Base-by-base conservation (phyloP, 2,888 invertebrate species). In the Drosophila vallismaia region DNA sequence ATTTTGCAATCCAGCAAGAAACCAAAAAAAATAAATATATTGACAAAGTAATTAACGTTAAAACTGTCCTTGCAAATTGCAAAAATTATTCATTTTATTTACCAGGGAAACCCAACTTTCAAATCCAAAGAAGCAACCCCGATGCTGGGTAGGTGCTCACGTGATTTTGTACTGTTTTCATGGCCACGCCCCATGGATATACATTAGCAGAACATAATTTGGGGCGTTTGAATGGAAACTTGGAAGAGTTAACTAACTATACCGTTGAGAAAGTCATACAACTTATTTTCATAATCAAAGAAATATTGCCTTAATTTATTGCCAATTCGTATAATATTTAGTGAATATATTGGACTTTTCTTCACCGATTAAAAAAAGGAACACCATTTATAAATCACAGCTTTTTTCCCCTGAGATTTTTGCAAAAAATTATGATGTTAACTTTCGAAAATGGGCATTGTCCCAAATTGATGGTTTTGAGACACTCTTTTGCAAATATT, bases 131-230 rank as follows among this genome's bases (percentile, higher is more conserved):
- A 66, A 19, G 38, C 64, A 55, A 73, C 72, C 73, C 72, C 58
- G 60, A 36, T 38, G 67, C 4, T 0, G 28, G 70, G 88, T 89
- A 89, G 88, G 88, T 88, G 87, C 77, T 72, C n/a, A 14, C 51
- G 31, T 52, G 42, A 49, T 31, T 49, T 33, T 38, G 8, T 44
- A 38, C 10, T 38, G 44, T 14, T 36, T 36, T 31, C 1, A 12
- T 12, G 4, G 10, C 9, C 50, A 52, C 56, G 9, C 55, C 31
- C 38, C 3, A 33, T 52, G 53, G 53, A 48, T 33, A 33, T 29
- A n/a, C 44, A 59, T 70, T 62, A 89, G 88, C 88, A 82, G 78
- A 78, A 77, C 88, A 82, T 88, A 86, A 84, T 87, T 74, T 88
- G 82, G 46, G 24, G 33, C 48, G 66, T 62, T 4, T 46, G 38